A percentile compares a stretch with the other conserved stretches of the same genome.
These are phyloP conservation scores for Leptoteleia sp. DNA, from an alignment of 1,140 invertebrate species.

Conservation along the genomic window DNA sequence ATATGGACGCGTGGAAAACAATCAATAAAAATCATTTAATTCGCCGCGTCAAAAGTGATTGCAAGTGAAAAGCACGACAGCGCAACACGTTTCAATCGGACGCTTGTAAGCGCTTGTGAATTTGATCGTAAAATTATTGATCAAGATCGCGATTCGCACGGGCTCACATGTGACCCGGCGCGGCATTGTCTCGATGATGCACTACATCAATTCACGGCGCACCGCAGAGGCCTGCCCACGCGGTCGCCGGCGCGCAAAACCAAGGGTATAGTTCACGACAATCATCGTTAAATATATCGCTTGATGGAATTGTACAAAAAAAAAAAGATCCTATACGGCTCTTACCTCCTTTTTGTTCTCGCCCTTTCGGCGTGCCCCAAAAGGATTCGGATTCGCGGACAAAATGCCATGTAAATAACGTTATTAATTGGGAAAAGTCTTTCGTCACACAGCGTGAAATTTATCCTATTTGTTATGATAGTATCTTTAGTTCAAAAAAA, in stretches of 20 bases:
- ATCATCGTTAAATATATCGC: conserved; percentile 66
- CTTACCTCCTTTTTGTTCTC: conserved; percentile 37
- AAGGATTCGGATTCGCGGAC: conserved; percentile 42
- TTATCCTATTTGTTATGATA: too few relatives aligned
- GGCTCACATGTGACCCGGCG: conserved; percentile 52
- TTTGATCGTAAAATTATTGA: conserved; percentile 57
- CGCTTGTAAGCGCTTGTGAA: conserved; percentile 32
- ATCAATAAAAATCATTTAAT: conserved; percentile 12
- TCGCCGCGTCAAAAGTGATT: conserved; percentile 16
- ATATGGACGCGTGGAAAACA: not conserved
- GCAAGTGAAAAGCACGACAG: conserved; percentile 10
- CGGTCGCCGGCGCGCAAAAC: conserved; percentile 63
- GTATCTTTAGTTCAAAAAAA: too few relatives aligned
- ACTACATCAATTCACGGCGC: conserved; percentile 76
- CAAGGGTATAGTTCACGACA: conserved; percentile 63
- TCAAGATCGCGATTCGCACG: conserved; percentile 59
- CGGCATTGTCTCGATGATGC: conserved; percentile 74
- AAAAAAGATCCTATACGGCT: conserved; percentile 47
- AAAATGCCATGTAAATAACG: conserved; percentile 46
- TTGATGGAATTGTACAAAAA: conserved; percentile 49
- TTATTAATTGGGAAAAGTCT: conserved; percentile 36
- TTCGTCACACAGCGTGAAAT: too few relatives aligned
- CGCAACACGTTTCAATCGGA: conserved; percentile 34
- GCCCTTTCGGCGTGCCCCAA: conserved; percentile 50
- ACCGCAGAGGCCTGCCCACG: conserved; percentile 71